Evolutionary conservation across 2,113 vertebrate genomes (phyloP), one percentile per base, ranked within the genome.

Genomic region (Noturus placidus): DNA sequence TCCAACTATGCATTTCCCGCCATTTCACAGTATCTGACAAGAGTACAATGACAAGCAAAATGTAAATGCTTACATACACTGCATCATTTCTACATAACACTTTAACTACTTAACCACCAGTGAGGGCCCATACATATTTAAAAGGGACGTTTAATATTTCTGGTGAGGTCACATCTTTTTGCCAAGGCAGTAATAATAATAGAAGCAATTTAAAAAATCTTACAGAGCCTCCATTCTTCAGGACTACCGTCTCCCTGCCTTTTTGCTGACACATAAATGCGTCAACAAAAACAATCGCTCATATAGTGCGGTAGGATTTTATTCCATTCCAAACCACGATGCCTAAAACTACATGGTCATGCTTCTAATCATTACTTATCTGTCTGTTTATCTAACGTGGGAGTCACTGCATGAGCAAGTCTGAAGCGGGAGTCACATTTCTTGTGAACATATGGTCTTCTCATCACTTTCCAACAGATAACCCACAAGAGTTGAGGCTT

Each of bases 161-260:
- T 46, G 77, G 56, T 56, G n/a, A 84, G 42, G 27, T 35, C 82
- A 82, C 83, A 84, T 86, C 38, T 86, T 87, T 87, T 88, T 87
- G 67, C 84, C 80, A 82, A 59, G 27, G 30, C 82, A 88, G 10
- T 79, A 38, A 46, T 46, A 46, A 46, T 81, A 82, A 59, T 57
- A 35, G 54, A 67, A 86, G 54, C 81, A 84, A 84, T 74, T 90
- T 63, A 83, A 89, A 78, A 52, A 50, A 57, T 42, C 54, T 88
- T 52, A 11, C 61, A 82, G 57, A 19, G 38, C 30, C 19, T 35
- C 50, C 72, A 70, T 83, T 83, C 57, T 76, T 87, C 15, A 81
- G 52, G 25, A 85, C 74, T 10, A 84, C 27, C 4, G 8, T 25
- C 52, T 74, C 25, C 65, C 74, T 38, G 20, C 83, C 63, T 83